Conservation (phyloP, 2,797 vertebrate genomes). For the Bovichtus variegatus region DNA sequence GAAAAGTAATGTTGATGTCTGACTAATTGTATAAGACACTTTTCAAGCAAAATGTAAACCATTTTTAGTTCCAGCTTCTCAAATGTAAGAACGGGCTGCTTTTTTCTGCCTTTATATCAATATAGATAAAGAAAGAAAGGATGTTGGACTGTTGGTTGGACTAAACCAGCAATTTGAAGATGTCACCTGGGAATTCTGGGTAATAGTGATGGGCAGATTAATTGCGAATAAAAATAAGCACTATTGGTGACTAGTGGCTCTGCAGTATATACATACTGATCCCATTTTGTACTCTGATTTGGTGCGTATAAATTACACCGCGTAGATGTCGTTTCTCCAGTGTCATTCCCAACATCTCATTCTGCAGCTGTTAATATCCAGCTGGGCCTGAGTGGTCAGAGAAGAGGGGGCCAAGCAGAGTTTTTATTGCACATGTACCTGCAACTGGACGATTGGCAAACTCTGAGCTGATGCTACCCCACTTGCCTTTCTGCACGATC, state of each 20-base stretch:
- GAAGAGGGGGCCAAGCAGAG: constrained; percentile 30
- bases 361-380: constrained; percentile 41
- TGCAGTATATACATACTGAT: neutral
- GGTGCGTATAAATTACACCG: neutral
- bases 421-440: constrained; percentile 58
- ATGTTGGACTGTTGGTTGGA: too few relatives aligned
- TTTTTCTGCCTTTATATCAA: neutral
- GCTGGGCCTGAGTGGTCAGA: constrained; percentile 34
- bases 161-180: too few relatives aligned
- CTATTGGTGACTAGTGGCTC: too few relatives aligned
- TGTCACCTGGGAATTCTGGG: too few relatives aligned
- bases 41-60: too few relatives aligned
- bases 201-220: neutral
- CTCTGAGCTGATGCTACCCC: constrained; percentile 41
- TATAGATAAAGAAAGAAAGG: too few relatives aligned
- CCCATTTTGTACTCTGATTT: neutral
- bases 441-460: constrained; percentile 55
- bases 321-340: neutral
- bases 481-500: constrained; percentile 37
- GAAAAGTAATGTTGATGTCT: too few relatives aligned
- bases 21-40: neutral
- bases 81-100: neutral
- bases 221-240: neutral
- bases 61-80: neutral
- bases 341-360: constrained; percentile 35